A percentile compares a stretch with the other conserved stretches of the same genome.
Evolutionary conservation across 2,888 invertebrate species (phyloP).

Genomic region (Acanthopleura granulata): DNA sequence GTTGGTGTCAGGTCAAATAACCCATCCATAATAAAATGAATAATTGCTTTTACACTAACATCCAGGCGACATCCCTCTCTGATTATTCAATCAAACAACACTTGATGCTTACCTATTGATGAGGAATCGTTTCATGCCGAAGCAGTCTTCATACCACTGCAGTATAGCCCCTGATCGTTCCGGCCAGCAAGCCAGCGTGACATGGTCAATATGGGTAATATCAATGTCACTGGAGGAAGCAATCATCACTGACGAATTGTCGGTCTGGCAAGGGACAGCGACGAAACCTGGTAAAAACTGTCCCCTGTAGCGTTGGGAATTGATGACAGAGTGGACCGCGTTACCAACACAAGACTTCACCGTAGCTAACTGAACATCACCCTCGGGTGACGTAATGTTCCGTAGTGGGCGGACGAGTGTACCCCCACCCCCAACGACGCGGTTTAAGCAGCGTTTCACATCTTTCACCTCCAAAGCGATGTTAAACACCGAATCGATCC

Average conservation of each 20-base stretch:
- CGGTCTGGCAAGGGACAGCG: constrained; percentile 8
- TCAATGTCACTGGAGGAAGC: constrained; percentile 17
- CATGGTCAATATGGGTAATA: constrained; percentile 69
- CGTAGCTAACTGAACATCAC: constrained; percentile 64
- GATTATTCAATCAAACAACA: too few species aligned
- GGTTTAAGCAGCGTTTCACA: constrained; percentile 47
- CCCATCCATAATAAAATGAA: not conserved
- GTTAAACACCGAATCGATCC: constrained; percentile 68
- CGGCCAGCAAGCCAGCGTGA: constrained; percentile 66
- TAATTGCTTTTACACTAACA: too few species aligned
- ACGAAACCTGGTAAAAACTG: constrained; percentile 69
- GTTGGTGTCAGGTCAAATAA: too few species aligned
- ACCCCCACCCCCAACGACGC: constrained; percentile 49
- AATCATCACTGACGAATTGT: constrained; percentile 20
- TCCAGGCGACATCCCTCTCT: too few species aligned
- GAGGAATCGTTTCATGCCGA: constrained; percentile 70
- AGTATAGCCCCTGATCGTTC: constrained; percentile 65
- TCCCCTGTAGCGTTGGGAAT: constrained; percentile 66
- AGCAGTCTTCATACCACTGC: constrained; percentile 69
- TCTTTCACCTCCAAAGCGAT: constrained; percentile 68
- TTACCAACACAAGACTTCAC: constrained; percentile 70
- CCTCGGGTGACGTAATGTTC: constrained; percentile 53
- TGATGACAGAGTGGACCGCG: constrained; percentile 70
- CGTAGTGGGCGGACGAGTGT: constrained; percentile 54
- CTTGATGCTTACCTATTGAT: constrained; percentile 64